phyloP scores from a whole-genome alignment of 2,797 vertebrate genomes.

The Dicrostonyx torquatus region DNA sequence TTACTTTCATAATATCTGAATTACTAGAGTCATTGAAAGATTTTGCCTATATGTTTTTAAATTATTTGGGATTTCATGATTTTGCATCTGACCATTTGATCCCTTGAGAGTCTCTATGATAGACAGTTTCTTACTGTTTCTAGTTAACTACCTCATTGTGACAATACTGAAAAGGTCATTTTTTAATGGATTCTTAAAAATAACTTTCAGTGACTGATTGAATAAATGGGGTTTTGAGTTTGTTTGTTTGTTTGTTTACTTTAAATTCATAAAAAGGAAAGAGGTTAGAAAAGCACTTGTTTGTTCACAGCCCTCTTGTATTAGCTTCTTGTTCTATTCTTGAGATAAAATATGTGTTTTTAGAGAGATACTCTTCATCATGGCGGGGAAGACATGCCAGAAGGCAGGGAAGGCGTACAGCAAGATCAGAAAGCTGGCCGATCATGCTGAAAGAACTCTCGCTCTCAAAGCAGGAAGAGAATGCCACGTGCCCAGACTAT shows the following conservation, averaged over 20 bases:
- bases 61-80: background rate
- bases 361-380: background rate
- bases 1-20: slow-evolving; percentile 1
- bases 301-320: background rate
- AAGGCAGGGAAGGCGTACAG: background rate
- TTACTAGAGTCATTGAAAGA: background rate
- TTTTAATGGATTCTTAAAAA: background rate
- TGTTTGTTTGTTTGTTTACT: background rate
- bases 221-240: background rate
- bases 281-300: background rate
- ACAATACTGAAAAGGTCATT: background rate
- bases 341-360: background rate
- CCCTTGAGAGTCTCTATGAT: background rate
- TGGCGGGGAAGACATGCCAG: too few relatives aligned
- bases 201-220: background rate
- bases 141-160: background rate
- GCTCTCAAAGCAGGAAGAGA: background rate
- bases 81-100: slow-evolving; percentile 1
- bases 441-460: too few relatives aligned
- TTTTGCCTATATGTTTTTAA: background rate
- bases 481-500: background rate
- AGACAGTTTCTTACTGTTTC: background rate
- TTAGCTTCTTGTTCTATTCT: background rate
- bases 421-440: too few relatives aligned
- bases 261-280: slow-evolving; percentile 15